Base-by-base conservation (phyloP, 2,888 invertebrate genomes). In the Hypercompe scribonia region DNA sequence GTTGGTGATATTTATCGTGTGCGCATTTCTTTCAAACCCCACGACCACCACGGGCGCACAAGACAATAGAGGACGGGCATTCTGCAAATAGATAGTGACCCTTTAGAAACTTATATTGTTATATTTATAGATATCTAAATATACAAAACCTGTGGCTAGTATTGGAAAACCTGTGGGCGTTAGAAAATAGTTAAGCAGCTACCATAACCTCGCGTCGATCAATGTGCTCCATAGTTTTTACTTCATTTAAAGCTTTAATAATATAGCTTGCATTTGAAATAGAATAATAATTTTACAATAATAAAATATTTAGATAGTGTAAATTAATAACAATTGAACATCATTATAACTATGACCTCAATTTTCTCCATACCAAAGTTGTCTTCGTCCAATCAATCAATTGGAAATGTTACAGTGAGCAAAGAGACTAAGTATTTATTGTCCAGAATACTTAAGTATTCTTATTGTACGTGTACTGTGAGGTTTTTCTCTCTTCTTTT, bases 1-100 rank as follows among this genome's bases (percentile, higher is more conserved):
- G 81, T 96, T 96, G 42, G 96, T 96, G 61, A 97, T 91, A 77
- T 95, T 95, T 81, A 96, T 94, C 54, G 91, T 95, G 81, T 91
- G 91, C 11, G 81, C 85, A 54, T 74, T 67, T 50, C 70, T 95
- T 88, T 82, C 92, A 82, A 75, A 91, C 10, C 63, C 33, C 39
- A 68, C 24, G 11, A 68, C n/a, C 2, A 71, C 28, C 21, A 70
- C 28, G 1, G 76, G 76, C 11, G 36, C 18, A 36, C 77, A 74
- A 64, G 80, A 72, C 18, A 84, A 50, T 21, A 80, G 46, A 7
- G 75, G 74, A 3, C 72, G 80, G 39, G 70, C 58, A 21, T 3
- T 69, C 86, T 85, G 74, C 0, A 31, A 72, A 70, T 68, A 0
- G 8, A 68, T n/a, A n/a, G 18, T 13, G 13, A 65, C 8, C 5